Base-by-base conservation (phyloP, 1,140 invertebrate genomes). In the Aphis gossypii region DNA sequence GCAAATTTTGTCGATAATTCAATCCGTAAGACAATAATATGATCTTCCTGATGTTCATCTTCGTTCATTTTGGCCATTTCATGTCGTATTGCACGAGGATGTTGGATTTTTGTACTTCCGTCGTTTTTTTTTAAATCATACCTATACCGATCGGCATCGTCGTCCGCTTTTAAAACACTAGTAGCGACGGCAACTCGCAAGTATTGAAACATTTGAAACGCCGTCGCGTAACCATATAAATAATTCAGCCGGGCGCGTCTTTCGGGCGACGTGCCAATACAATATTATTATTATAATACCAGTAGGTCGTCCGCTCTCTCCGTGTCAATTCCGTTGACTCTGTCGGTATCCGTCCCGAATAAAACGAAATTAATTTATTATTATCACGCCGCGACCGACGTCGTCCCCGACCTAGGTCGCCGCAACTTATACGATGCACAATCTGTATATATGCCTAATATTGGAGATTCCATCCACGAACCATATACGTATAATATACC, bases 231-330 rank as follows among this genome's bases (percentile, higher is more conserved):
- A 41, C 89, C 56, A 30, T 90, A 90, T 90, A 90, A 90, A 90
- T 90, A 90, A 90, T 90, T 90, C 89, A 56, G 89, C 89, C 89
- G 54, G 89, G 89, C 38, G 54, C 89, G 89, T 76, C 21, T 76
- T 18, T 11, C 11, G 54, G 54, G 89, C 56, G 23, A 41, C 89
- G 54, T 90, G 89, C 89, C 89, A 68, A 90, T 83, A 86, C 84
- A 14, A 76, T 76, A 76, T 76, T 76, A 76, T 76, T 76, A 76
- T 76, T 76, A 68, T 76, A 76, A 76, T 76, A 76, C 86, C 46
- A 23, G 14, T n/a, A 87, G 23, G 41, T 46, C 44, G 86, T 48
- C 30, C 21, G 48, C 54, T 54, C 44, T 46, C 25, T 21, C 46
- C 86, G 86, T 48, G 86, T n/a, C 84, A 35, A 35, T 41, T 84